These are phyloP conservation scores for Heterodera carotae DNA, from an alignment of 1,140 invertebrate genomes.

Conservation along the genomic window DNA sequence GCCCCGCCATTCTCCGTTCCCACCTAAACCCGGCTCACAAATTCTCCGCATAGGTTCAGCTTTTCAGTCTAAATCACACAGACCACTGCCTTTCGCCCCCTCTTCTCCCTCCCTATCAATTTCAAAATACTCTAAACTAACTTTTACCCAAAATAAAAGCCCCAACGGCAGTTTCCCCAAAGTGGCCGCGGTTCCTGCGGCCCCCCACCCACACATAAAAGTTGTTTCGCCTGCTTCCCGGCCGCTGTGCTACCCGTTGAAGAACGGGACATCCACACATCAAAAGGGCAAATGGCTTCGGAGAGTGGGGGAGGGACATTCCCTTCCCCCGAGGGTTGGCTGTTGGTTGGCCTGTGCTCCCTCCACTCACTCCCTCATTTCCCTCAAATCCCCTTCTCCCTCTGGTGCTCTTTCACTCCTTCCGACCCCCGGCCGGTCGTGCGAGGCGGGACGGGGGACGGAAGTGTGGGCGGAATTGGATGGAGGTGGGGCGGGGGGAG, in stretches of 20 bases:
- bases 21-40: no score
- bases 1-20: no score
- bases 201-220: no score
- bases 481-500: no score
- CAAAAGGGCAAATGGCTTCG: not conserved
- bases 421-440: not conserved
- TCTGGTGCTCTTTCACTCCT: not conserved
- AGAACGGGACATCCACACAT: not conserved
- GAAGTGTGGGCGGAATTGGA: not conserved
- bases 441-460: not conserved
- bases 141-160: no score
- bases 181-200: no score
- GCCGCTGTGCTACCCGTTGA: not conserved
- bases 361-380: not conserved
- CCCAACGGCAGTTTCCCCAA: no score
- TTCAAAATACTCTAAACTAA: no score
- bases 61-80: no score
- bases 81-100: no score
- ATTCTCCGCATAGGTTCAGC: no score
- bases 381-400: not conserved
- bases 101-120: no score
- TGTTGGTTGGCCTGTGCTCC: not conserved
- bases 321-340: not conserved
- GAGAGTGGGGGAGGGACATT: not conserved
- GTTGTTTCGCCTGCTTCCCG: not conserved